Evolutionary conservation across 2,888 invertebrate species (phyloP), one percentile per base, ranked within the genome.

Genomic region (Trichacis sp.): DNA sequence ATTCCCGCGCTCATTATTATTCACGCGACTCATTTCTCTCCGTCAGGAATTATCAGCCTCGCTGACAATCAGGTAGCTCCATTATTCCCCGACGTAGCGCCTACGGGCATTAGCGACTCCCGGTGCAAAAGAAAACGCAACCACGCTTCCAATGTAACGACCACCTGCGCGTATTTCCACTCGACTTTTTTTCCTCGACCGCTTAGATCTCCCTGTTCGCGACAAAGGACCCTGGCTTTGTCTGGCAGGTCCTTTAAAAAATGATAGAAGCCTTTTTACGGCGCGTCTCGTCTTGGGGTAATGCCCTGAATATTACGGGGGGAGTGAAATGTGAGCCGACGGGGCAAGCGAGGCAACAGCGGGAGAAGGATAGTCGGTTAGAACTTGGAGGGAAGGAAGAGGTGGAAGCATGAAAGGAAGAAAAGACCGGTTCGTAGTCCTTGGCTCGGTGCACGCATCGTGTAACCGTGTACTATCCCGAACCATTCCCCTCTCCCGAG

Each of bases 1-100:
- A 68, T 68, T 64, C 58, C 64, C 56, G 51, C 49, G 52, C 64
- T 68, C 55, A 64, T 68, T 68, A 68, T 62, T 64, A 68, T 67
- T 67, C 67, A 60, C 50, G 64, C 52, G 42, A 30, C 47, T 48
- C 47, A 29, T 46, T 40, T 43, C 43, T 19, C 43, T 43, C 19
- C 18, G 43, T 43, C 43, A 6, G 17, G 4, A 14, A 42, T 18
- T 18, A 18, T 42, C 42, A 17, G 42, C 14, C 14, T 5, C 45
- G 6, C 45, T 19, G 24, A 24, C 4, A 24, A 24, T 58, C 56
- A 40, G 58, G 65, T 46, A 46, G 20, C 56, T 49, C 55, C 51
- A 54, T 59, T 64, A 60, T 65, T 64, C 60, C 60, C 55, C 24
- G 8, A 42, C 18, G 42, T 3, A 8, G 24, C 24, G n/a, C n/a